A percentile compares a stretch with the other conserved stretches of the same genome.
Conservation (phyloP, 2,888 invertebrate species). For the Scaeva pyrastri region DNA sequence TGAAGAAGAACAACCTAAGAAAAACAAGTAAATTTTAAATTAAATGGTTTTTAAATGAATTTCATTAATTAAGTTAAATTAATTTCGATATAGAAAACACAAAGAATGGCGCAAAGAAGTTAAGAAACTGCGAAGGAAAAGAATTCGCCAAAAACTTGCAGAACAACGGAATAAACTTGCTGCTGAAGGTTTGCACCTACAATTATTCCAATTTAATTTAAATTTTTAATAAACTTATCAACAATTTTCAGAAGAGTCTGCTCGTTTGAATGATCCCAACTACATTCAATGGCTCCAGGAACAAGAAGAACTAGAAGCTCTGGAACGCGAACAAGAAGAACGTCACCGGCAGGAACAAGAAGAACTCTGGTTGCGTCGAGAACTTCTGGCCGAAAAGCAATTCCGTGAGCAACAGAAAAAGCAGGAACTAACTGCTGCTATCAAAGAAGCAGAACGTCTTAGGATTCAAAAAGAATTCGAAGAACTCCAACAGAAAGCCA, state of each 20-base stretch:
- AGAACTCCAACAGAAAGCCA: constrained; percentile 85
- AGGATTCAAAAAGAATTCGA: constrained; percentile 88
- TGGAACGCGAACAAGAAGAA: constrained; percentile 86
- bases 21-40: constrained; percentile 2
- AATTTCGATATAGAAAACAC: constrained; percentile 29
- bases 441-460: constrained; percentile 86
- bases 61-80: not conserved
- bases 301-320: constrained; percentile 85
- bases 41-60: not conserved
- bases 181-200: constrained; percentile 84
- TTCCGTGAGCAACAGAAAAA: constrained; percentile 87
- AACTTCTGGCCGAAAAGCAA: constrained; percentile 87
- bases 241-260: constrained; percentile 81
- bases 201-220: constrained; percentile 26
- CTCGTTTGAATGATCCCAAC: constrained; percentile 83
- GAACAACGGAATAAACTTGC: constrained; percentile 85
- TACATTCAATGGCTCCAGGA: constrained; percentile 85
- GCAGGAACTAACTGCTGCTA: constrained; percentile 85
- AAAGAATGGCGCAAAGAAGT: constrained; percentile 89
- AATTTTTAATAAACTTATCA: not conserved
- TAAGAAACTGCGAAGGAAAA: constrained; percentile 89
- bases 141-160: constrained; percentile 87
- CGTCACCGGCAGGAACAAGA: constrained; percentile 86
- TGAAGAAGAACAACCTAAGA: not conserved
- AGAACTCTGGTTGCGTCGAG: constrained; percentile 88